A percentile compares a stretch with the other conserved stretches of the same genome.
phyloP scores from a whole-genome alignment of 2,888 invertebrate species.

The Hololepta plana region DNA sequence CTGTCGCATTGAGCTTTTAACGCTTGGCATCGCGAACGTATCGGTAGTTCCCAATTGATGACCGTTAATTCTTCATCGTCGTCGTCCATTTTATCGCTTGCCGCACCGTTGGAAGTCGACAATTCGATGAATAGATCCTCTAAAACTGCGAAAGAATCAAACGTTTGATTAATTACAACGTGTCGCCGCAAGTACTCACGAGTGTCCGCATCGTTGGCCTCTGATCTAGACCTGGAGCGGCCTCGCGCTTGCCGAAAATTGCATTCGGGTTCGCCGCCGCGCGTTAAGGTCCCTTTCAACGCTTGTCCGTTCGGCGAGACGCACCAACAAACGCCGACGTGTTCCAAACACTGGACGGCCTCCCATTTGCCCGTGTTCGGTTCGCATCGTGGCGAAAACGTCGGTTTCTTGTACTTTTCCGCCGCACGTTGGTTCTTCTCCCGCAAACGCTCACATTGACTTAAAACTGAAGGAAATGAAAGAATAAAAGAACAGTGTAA shows the following conservation, averaged over 20 bases:
- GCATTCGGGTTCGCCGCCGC: slow-evolving; percentile 58
- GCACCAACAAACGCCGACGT: slow-evolving; percentile 73
- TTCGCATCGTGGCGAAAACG: slow-evolving; percentile 64
- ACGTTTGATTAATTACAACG: slow-evolving; percentile 1
- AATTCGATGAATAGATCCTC: slow-evolving; percentile 54
- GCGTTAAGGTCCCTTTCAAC: slow-evolving; percentile 58
- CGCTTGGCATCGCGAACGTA: slow-evolving; percentile 27
- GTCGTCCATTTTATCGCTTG: slow-evolving; percentile 29
- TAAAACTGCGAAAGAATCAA: slow-evolving; percentile 28
- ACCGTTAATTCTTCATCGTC: slow-evolving; percentile 11
- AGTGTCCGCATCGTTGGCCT: slow-evolving; percentile 31
- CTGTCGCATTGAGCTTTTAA: slow-evolving; percentile 39
- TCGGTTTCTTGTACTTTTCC: slow-evolving; percentile 51
- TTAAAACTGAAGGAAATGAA: slow-evolving; percentile 39
- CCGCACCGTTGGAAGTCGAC: slow-evolving; percentile 31
- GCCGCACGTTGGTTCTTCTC: slow-evolving; percentile 61
- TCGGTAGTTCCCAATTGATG: slow-evolving; percentile 16
- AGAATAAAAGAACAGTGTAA: no score
- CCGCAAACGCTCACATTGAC: slow-evolving; percentile 61
- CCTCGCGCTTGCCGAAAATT: slow-evolving; percentile 63
- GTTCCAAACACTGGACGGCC: slow-evolving; percentile 60
- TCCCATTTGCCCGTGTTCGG: slow-evolving; percentile 58
- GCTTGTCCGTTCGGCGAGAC: slow-evolving; percentile 68
- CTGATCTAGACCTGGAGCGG: slow-evolving; percentile 23
- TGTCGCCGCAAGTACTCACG: slow-evolving; percentile 25